phyloP scores from a whole-genome alignment of 2,113 vertebrate genomes.

The Menidia beryllina region DNA sequence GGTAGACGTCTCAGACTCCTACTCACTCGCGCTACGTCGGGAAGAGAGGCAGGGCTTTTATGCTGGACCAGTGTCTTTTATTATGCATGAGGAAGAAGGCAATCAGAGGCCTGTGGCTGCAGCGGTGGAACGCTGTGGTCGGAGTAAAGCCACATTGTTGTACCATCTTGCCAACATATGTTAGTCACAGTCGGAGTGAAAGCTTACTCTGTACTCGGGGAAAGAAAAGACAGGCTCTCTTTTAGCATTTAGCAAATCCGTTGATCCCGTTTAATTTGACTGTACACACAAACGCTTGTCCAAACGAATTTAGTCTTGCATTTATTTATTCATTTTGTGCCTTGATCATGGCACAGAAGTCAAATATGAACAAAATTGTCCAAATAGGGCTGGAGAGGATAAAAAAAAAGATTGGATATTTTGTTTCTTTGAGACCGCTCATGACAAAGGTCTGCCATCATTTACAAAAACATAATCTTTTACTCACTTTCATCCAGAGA shows the following conservation, averaged over 20 bases:
- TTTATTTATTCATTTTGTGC: too few relatives aligned
- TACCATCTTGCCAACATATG: constrained; percentile 41
- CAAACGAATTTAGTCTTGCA: too few relatives aligned
- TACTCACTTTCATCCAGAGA: too few relatives aligned
- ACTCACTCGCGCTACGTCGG: constrained; percentile 44
- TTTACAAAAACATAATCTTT: too few relatives aligned
- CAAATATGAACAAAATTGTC: too few relatives aligned
- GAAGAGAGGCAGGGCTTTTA: constrained; percentile 49
- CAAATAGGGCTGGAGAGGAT: too few relatives aligned
- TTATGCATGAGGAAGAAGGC: constrained; percentile 70
- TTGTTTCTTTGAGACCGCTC: too few relatives aligned
- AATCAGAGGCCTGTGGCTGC: constrained; percentile 60
- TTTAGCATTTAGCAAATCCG: too few relatives aligned
- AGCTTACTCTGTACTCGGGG: constrained; percentile 10
- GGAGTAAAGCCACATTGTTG: constrained; percentile 52
- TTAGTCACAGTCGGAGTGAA: constrained; percentile 36
- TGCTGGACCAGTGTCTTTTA: constrained; percentile 51
- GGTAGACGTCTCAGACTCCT: constrained; percentile 41
- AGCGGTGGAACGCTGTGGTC: constrained; percentile 48
- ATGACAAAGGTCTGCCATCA: too few relatives aligned
- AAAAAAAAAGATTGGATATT: too few relatives aligned
- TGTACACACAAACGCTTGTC: not conserved
- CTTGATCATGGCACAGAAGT: too few relatives aligned
- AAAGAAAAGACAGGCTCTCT: not conserved
- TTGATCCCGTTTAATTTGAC: not conserved